phyloP scores from a whole-genome alignment of 2,113 vertebrate species.

The Ranitomeya variabilis region DNA sequence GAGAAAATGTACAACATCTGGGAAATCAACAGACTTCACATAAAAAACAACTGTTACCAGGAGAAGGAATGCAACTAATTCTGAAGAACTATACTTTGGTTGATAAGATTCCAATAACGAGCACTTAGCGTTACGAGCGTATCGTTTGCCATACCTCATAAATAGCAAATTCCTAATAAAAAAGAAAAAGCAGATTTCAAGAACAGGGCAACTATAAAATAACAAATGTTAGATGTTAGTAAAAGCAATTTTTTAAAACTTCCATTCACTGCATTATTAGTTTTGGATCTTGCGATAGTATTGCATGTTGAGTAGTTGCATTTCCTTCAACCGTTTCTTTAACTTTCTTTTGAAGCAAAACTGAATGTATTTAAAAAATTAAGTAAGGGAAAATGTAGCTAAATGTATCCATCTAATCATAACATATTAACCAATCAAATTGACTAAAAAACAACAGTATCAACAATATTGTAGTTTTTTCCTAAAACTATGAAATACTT shows the following conservation, averaged over 20 bases:
- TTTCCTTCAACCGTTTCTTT: background rate
- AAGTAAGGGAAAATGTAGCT: too few relatives aligned
- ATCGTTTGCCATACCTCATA: conserved; percentile 11
- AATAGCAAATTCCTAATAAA: conserved; percentile 1
- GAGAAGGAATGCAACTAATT: conserved; percentile 10
- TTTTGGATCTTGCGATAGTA: too few relatives aligned
- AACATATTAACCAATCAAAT: too few relatives aligned
- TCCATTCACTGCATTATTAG: background rate
- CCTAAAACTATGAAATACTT: too few relatives aligned
- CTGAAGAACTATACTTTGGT: conserved; percentile 22
- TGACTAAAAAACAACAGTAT: too few relatives aligned
- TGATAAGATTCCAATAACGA: conserved; percentile 49
- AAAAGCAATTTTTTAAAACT: background rate
- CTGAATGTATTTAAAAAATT: background rate
- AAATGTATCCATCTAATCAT: too few relatives aligned
- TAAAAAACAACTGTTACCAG: conserved; percentile 37
- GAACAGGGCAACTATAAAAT: background rate
- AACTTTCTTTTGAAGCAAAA: background rate
- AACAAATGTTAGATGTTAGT: background rate
- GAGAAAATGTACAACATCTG: conserved; percentile 31
- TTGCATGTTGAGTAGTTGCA: too few relatives aligned
- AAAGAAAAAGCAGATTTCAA: background rate
- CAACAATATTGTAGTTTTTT: too few relatives aligned
- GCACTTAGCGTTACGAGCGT: background rate
- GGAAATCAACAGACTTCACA: conserved; percentile 35